phyloP scores from a whole-genome alignment of 35 echinoderm and acorn worm genomes.

The Holothuria glaberrima region DNA sequence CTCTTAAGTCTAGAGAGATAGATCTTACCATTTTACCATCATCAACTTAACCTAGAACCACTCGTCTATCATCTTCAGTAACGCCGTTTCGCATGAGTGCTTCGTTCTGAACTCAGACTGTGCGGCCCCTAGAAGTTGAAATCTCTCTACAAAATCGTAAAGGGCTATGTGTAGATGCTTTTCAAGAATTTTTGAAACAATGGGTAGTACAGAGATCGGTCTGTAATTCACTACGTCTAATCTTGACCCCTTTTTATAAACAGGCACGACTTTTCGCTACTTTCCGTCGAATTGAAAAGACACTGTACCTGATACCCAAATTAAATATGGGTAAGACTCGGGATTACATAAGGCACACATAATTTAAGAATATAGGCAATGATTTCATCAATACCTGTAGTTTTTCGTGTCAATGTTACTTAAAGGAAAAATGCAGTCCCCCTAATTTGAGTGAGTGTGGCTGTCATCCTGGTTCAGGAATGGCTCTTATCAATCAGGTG shows the following conservation, averaged over 20 bases:
- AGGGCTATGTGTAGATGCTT: background rate
- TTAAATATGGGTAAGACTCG: background rate
- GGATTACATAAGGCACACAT: background rate
- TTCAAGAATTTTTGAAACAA: conserved; percentile 30
- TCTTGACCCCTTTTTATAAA: background rate
- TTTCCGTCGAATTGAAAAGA: background rate
- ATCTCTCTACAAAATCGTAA: background rate
- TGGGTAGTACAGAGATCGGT: background rate
- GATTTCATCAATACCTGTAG: conserved; percentile 6
- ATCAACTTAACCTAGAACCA: background rate
- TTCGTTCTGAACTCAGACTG: background rate
- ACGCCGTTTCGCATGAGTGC: conserved; percentile 5
- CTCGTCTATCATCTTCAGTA: conserved; percentile 17
- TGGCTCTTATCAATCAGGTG: too few species aligned
- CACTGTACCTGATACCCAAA: background rate
- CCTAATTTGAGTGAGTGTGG: too few species aligned
- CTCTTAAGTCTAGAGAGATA: background rate
- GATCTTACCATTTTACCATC: conserved; percentile 5
- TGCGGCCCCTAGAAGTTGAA: background rate
- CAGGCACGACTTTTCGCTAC: background rate
- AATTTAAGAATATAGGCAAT: background rate
- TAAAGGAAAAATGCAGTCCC: too few species aligned
- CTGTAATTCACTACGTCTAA: too few species aligned
- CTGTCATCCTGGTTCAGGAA: too few species aligned
- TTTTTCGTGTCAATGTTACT: background rate